A percentile compares a stretch with the other conserved stretches of the same genome.
Conservation (phyloP, 2,797 vertebrate genomes). For the Notamacropus eugenii region DNA sequence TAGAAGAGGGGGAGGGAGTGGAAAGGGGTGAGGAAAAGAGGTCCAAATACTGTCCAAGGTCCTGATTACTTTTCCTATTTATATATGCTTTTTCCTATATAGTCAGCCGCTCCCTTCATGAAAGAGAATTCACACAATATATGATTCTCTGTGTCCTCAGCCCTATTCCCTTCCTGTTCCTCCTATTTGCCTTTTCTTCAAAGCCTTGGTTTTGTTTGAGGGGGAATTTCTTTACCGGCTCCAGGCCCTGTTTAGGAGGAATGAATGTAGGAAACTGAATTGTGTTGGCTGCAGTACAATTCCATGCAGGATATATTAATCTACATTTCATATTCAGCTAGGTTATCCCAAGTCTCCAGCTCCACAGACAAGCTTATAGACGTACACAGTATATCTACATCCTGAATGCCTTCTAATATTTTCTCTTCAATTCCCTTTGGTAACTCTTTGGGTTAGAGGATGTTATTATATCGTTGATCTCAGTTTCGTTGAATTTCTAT, state of each 20-base stretch:
- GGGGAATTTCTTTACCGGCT: conserved; percentile 8
- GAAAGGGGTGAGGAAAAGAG: background rate
- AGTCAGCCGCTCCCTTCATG: conserved; percentile 8
- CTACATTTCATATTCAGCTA: conserved; percentile 58
- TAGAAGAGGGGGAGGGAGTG: conserved; percentile 57
- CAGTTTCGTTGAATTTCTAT: conserved; percentile 78
- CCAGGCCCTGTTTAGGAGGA: conserved; percentile 30
- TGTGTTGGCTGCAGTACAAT: conserved; percentile 24
- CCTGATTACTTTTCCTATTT: conserved; percentile 40
- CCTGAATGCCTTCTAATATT: conserved; percentile 67
- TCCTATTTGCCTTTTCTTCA: conserved; percentile 46
- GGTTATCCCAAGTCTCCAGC: conserved; percentile 33
- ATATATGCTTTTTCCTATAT: background rate
- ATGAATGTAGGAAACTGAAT: conserved; percentile 48
- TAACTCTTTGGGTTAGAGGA: conserved; percentile 73
- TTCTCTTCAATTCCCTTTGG: conserved; percentile 69
- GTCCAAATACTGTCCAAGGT: conserved; percentile 20
- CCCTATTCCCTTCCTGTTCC: background rate
- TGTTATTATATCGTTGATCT: conserved; percentile 65
- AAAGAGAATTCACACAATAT: conserved; percentile 23
- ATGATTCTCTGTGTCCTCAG: background rate
- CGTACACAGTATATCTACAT: conserved; percentile 39
- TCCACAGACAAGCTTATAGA: conserved; percentile 57
- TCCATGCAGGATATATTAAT: conserved; percentile 61
- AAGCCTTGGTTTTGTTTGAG: conserved; percentile 22